Conservation (phyloP, 2,888 invertebrate genomes). For the Xanthorhoe designata region DNA sequence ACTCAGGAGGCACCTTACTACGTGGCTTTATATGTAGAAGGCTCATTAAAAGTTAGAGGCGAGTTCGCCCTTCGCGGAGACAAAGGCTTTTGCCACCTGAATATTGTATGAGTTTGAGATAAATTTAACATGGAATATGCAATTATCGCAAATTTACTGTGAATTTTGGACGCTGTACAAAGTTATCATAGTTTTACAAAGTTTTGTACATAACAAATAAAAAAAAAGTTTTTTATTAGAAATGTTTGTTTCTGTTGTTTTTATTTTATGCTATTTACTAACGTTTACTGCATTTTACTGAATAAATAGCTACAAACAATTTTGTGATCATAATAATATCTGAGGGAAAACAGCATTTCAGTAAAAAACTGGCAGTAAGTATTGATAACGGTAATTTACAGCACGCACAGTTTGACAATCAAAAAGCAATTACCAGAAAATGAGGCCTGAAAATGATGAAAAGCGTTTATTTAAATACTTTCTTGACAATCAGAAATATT, state of each 20-base stretch:
- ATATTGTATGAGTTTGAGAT: constrained; percentile 13
- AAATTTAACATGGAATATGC: constrained; percentile 20
- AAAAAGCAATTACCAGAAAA: background rate
- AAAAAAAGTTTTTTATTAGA: too few relatives aligned
- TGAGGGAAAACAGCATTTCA: background rate
- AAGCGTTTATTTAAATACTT: too few relatives aligned
- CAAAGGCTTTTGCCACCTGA: background rate
- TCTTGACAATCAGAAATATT: too few relatives aligned
- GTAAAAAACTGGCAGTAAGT: background rate
- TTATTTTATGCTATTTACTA: too few relatives aligned
- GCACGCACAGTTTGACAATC: background rate
- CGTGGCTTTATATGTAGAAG: constrained; percentile 3
- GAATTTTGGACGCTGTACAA: background rate
- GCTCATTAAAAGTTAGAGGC: constrained; percentile 16
- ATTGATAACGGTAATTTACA: background rate
- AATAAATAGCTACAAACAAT: too few relatives aligned
- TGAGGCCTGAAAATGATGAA: background rate
- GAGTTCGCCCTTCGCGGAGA: background rate
- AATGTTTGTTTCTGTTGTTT: too few relatives aligned
- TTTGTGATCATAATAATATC: background rate
- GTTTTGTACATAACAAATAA: too few relatives aligned
- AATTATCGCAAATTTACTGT: constrained; percentile 1
- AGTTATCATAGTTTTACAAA: constrained; percentile 14
- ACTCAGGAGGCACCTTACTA: background rate
- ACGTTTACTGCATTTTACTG: too few relatives aligned